These are phyloP conservation scores for Sinocyclocheilus rhinocerous DNA, from an alignment of 2,113 vertebrate genomes.

Conservation along the genomic window DNA sequence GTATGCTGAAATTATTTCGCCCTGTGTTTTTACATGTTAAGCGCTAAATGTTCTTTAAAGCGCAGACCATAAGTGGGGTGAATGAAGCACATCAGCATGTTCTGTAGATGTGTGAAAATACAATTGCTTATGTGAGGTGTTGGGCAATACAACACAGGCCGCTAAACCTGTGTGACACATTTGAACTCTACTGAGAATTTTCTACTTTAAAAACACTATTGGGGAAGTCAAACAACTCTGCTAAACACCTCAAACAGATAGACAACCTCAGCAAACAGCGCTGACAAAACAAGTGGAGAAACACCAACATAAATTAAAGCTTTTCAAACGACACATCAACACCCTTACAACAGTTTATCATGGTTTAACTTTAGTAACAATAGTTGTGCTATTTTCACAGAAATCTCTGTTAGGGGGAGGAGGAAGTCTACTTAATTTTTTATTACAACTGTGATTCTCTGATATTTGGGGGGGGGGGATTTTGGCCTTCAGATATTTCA, in stretches of 20 bases:
- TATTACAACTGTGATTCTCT: not conserved
- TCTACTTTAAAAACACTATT: not conserved
- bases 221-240: not conserved
- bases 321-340: not conserved
- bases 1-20: not conserved
- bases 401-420: not conserved
- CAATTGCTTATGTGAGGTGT: not conserved
- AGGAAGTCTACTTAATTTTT: not conserved
- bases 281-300: not conserved
- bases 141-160: not conserved
- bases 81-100: not conserved
- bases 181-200: not conserved
- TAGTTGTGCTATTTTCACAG: not conserved
- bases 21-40: not conserved
- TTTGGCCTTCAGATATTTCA: not conserved
- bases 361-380: not conserved
- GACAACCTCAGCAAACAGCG: not conserved
- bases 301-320: not conserved
- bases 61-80: not conserved
- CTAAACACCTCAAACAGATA: conserved; percentile 2
- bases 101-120: not conserved
- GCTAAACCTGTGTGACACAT: not conserved
- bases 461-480: not conserved
- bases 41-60: not conserved
- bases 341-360: not conserved